These are phyloP conservation scores for Rhinella marina DNA, from an alignment of 2,797 vertebrate species.

Conservation along the genomic window DNA sequence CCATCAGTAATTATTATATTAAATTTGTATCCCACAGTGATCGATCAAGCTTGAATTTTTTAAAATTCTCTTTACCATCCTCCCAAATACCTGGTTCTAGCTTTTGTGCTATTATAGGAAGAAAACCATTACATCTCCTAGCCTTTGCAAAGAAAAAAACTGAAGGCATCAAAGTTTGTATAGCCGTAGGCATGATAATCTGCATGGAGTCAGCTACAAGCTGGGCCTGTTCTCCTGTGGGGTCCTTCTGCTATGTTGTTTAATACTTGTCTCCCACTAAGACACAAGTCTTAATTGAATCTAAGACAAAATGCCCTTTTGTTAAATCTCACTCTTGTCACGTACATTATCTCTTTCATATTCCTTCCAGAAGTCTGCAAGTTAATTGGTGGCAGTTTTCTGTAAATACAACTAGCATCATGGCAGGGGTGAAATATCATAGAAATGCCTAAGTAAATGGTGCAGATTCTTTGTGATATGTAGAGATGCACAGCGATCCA, in stretches of 20 bases:
- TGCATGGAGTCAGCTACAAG: constrained; percentile 51
- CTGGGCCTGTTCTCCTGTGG: constrained; percentile 46
- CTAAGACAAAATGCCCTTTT: constrained; percentile 54
- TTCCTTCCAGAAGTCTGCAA: constrained; percentile 15
- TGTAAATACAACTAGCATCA: constrained; percentile 49
- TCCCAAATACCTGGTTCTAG: constrained; percentile 2
- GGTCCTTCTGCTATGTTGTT: constrained; percentile 46
- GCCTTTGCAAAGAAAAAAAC: constrained; percentile 38
- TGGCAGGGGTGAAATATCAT: constrained; percentile 34
- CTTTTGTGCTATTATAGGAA: constrained; percentile 21
- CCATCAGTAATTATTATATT: constrained; percentile 52
- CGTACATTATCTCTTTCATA: constrained; percentile 38
- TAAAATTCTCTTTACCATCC: constrained; percentile 8
- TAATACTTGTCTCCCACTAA: constrained; percentile 44
- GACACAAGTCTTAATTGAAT: constrained; percentile 57
- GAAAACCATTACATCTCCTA: constrained; percentile 44
- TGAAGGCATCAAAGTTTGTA: constrained; percentile 51
- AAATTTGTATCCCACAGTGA: constrained; percentile 56
- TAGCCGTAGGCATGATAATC: constrained; percentile 50
- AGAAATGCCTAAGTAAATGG: constrained; percentile 28
- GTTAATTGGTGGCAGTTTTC: constrained; percentile 42
- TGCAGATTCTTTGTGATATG: constrained; percentile 23
- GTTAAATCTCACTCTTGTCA: constrained; percentile 40
- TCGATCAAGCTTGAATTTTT: constrained; percentile 57
- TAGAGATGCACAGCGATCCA: constrained; percentile 36